A percentile compares a stretch with the other conserved stretches of the same genome.
Conservation (phyloP, 2,888 invertebrate species). For the Resseliella maxima region DNA sequence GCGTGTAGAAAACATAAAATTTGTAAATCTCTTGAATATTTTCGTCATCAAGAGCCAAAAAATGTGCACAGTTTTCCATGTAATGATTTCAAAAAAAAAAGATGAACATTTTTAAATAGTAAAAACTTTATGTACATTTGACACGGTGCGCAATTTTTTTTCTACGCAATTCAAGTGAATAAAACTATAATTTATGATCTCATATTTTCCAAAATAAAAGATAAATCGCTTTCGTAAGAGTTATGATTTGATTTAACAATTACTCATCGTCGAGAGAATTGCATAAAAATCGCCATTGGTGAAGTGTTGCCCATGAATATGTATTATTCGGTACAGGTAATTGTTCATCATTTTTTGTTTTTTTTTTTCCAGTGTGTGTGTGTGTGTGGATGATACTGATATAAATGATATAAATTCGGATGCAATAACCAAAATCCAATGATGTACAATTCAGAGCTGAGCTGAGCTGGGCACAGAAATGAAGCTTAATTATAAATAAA, state of each 20-base stretch:
- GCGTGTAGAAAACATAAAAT: background rate
- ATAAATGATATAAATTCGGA: background rate
- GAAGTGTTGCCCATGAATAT: background rate
- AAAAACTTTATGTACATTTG: background rate
- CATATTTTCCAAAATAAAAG: conserved; percentile 10
- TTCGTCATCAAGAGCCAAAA: background rate
- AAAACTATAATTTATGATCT: conserved; percentile 20
- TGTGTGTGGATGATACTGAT: background rate
- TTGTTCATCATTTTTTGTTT: background rate
- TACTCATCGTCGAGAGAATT: background rate
- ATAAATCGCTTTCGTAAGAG: background rate
- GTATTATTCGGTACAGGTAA: conserved; percentile 17
- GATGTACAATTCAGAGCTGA: conserved; percentile 16
- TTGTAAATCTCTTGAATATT: background rate
- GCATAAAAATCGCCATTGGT: background rate
- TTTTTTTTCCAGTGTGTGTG: background rate
- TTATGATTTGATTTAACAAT: conserved; percentile 51
- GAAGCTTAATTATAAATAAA: conserved; percentile 48
- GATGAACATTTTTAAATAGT: too few species aligned
- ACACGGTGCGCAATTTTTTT: background rate
- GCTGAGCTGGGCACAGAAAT: too few species aligned
- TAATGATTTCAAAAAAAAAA: background rate
- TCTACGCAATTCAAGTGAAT: background rate
- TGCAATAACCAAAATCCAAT: background rate
- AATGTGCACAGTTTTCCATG: background rate